Evolutionary conservation across 2,797 vertebrate species (phyloP).

Genomic region (Sylvilagus floridanus): DNA sequence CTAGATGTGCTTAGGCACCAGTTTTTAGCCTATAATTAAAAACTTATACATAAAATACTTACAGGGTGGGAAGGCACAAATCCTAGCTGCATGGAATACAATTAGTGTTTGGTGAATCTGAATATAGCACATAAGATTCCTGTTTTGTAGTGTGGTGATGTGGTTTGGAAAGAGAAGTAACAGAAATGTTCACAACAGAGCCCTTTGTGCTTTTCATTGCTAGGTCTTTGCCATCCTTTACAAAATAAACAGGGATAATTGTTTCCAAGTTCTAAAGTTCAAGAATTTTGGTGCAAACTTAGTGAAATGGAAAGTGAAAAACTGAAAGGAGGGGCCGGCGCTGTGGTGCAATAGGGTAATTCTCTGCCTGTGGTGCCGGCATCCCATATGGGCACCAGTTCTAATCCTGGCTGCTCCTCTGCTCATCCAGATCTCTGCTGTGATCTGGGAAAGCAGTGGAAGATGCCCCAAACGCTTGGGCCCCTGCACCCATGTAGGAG

Average conservation of each 20-base stretch:
- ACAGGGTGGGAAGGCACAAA: slow-evolving; percentile 28
- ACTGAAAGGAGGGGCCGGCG: not conserved
- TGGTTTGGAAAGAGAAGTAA: slow-evolving; percentile 1
- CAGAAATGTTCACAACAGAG: slow-evolving; percentile 3
- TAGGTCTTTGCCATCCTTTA: slow-evolving; percentile 58
- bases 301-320: slow-evolving; percentile 43
- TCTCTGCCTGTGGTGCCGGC: no score
- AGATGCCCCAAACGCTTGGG: no score
- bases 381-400: no score
- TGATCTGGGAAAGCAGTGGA: no score
- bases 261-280: slow-evolving; percentile 60
- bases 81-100: slow-evolving; percentile 63
- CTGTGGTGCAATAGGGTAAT: no score
- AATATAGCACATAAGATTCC: not conserved
- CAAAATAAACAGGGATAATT: slow-evolving; percentile 72
- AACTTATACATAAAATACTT: not conserved
- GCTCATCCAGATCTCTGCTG: no score
- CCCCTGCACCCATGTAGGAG: no score
- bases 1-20: not conserved
- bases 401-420: no score
- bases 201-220: slow-evolving; percentile 68
- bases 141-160: not conserved
- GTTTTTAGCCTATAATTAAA: slow-evolving; percentile 57
- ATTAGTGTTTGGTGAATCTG: slow-evolving; percentile 25
- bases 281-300: slow-evolving; percentile 36